Evolutionary conservation across 2,888 invertebrate species (phyloP).

Genomic region (Taphrorychus bicolor): DNA sequence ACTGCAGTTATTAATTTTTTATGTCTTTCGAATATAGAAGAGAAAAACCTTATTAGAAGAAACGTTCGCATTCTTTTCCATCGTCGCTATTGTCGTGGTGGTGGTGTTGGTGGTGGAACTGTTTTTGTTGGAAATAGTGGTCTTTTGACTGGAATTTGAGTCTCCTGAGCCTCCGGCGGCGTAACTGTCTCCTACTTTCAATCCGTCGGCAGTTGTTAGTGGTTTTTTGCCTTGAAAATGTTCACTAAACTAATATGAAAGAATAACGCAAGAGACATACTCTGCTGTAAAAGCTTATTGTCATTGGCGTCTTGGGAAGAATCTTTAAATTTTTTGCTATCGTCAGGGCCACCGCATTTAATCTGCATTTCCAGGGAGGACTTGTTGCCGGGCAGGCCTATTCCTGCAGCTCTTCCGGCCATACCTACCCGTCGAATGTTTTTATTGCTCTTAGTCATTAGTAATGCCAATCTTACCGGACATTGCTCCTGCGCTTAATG

Average conservation of each 20-base stretch:
- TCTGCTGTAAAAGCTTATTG: constrained; percentile 36
- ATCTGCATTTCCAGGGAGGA: constrained; percentile 32
- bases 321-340: constrained; percentile 27
- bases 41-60: constrained; percentile 32
- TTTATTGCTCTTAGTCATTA: constrained; percentile 86
- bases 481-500: constrained; percentile 88
- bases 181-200: constrained; percentile 51
- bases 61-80: constrained; percentile 43
- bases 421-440: constrained; percentile 76
- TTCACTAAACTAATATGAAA: not conserved
- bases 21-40: too few relatives aligned
- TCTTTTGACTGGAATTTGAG: constrained; percentile 69
- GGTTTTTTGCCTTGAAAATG: constrained; percentile 44
- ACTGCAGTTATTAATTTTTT: too few relatives aligned
- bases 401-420: constrained; percentile 87
- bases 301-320: constrained; percentile 20
- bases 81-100: constrained; percentile 58
- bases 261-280: not conserved
- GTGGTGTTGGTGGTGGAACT: constrained; percentile 66
- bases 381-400: constrained; percentile 74
- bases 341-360: not conserved
- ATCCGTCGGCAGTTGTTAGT: constrained; percentile 40
- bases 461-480: too few relatives aligned
- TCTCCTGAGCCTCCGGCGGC: constrained; percentile 61
- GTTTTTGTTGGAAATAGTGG: constrained; percentile 66